Conservation (phyloP, 2,888 invertebrate genomes). For the Polydesmus complanatus region DNA sequence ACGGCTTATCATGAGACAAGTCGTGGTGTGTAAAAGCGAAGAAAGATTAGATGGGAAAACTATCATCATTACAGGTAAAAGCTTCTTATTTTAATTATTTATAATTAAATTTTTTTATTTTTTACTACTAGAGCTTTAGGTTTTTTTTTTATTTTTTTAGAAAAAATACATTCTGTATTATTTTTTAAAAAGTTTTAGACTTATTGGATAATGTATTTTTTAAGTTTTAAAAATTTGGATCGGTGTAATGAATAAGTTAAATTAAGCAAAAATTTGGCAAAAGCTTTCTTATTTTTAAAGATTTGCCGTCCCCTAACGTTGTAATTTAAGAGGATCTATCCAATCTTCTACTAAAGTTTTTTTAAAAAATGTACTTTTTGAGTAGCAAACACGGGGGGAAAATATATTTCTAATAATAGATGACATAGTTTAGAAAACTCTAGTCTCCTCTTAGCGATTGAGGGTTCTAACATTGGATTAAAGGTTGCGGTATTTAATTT, state of each 20-base stretch:
- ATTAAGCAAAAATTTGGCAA: neutral
- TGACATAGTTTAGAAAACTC: neutral
- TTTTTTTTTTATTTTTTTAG: neutral
- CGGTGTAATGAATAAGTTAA: too few relatives aligned
- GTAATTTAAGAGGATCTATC: neutral
- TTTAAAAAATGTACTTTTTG: too few relatives aligned
- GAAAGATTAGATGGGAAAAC: conserved; percentile 24
- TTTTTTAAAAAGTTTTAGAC: neutral
- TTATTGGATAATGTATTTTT: neutral
- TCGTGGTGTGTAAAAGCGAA: conserved; percentile 20
- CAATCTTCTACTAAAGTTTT: neutral
- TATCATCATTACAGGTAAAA: conserved; percentile 23
- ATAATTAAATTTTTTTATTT: neutral
- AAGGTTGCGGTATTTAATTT: neutral
- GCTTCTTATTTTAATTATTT: neutral
- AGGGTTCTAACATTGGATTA: neutral
- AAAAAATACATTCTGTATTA: neutral
- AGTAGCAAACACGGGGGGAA: neutral
- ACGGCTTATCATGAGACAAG: conserved; percentile 13
- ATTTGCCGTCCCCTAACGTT: neutral
- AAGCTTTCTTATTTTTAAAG: neutral
- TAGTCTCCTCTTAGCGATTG: neutral
- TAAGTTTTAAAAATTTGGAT: too few relatives aligned
- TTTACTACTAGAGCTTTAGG: neutral
- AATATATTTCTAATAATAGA: neutral